phyloP scores from a whole-genome alignment of 2,797 vertebrate species.

The Anguilla anguilla region DNA sequence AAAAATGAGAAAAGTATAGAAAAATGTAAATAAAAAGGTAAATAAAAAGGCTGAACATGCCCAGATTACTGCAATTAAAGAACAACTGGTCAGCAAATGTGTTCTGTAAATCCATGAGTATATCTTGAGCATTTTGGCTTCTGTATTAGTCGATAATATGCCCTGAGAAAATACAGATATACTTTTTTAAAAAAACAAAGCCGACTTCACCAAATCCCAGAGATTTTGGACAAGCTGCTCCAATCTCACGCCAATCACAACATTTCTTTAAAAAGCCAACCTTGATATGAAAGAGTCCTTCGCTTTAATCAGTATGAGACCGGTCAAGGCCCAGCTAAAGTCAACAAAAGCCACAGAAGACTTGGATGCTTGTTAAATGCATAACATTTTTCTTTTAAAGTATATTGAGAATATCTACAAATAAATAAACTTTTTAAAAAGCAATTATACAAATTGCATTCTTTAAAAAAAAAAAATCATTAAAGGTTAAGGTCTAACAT shows the following conservation, averaged over 20 bases:
- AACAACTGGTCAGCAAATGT: conserved; percentile 2
- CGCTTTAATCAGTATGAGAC: conserved; percentile 16
- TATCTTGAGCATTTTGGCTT: neutral
- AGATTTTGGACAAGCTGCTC: neutral
- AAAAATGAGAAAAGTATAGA: neutral
- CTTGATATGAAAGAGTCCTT: conserved; percentile 29
- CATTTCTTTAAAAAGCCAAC: conserved; percentile 1
- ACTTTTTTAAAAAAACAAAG: neutral
- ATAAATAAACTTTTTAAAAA: neutral
- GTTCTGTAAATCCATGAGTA: neutral
- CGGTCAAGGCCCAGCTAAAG: conserved; percentile 19
- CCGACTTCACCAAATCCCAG: conserved; percentile 1
- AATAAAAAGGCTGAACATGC: neutral
- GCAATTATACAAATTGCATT: conserved; percentile 18
- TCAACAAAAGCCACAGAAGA: conserved; percentile 9
- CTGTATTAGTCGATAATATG: neutral
- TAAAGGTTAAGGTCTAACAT: neutral
- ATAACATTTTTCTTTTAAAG: neutral
- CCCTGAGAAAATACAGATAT: conserved; percentile 17
- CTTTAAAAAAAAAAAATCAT: neutral
- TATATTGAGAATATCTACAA: conserved; percentile 8
- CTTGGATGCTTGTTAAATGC: conserved; percentile 9
- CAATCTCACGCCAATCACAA: neutral
- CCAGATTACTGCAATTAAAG: neutral
- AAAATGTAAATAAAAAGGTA: neutral